These are phyloP conservation scores for Myotis davidii DNA, from an alignment of 2,113 vertebrate species.

Conservation along the genomic window DNA sequence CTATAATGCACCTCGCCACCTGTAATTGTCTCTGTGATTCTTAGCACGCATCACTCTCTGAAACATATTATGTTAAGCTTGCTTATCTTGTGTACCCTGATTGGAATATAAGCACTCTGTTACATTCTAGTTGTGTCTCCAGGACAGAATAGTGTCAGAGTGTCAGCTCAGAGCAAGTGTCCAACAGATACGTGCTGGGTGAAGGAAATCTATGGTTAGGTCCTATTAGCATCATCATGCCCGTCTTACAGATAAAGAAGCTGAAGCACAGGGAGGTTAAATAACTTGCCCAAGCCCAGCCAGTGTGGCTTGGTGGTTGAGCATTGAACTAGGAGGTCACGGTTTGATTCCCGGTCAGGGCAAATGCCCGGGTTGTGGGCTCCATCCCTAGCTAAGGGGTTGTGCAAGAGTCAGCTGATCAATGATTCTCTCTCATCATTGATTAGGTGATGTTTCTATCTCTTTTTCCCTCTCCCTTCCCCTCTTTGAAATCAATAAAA, in stretches of 20 bases:
- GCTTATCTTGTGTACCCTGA: rapidly evolving
- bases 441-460: too few species aligned
- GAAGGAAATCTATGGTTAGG: not conserved
- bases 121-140: not conserved
- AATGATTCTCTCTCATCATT: too few species aligned
- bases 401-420: too few species aligned
- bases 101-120: not conserved
- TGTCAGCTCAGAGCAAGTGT: not conserved
- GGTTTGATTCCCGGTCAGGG: too few species aligned
- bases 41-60: rapidly evolving
- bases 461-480: too few species aligned
- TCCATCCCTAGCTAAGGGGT: too few species aligned
- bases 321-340: too few species aligned
- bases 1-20: not conserved
- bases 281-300: not conserved
- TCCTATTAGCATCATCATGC: not conserved
- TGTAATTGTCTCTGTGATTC: rapidly evolving
- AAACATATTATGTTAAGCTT: not conserved
- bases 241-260: not conserved
- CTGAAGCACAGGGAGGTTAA: not conserved
- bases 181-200: not conserved
- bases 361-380: too few species aligned
- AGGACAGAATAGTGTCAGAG: not conserved
- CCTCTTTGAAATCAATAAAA: too few species aligned
- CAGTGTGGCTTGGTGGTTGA: too few species aligned